Conservation (phyloP, 2,888 invertebrate species). For the Oxyteleia sp. region DNA sequence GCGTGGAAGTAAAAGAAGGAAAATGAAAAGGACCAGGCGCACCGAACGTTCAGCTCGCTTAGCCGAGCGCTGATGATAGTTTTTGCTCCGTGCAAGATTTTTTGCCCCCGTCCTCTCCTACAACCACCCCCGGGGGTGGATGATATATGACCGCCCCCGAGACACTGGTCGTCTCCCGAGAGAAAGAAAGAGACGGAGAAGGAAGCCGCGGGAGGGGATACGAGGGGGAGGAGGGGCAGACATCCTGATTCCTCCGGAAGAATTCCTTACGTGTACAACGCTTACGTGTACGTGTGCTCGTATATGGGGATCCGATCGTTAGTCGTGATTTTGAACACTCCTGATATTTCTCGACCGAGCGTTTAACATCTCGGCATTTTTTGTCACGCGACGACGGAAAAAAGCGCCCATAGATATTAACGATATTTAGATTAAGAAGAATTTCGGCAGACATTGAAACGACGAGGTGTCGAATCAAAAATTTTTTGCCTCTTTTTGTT, state of each 20-base stretch:
- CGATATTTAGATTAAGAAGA: conserved; percentile 57
- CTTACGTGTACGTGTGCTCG: conserved; percentile 74
- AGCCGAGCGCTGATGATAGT: conserved; percentile 87
- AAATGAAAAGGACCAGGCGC: conserved; percentile 76
- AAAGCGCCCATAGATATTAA: conserved; percentile 25
- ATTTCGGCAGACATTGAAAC: conserved; percentile 35
- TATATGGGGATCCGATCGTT: conserved; percentile 74
- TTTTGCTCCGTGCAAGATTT: conserved; percentile 84
- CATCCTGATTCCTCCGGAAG: too few species aligned
- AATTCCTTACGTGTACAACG: conserved; percentile 80
- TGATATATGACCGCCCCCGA: conserved; percentile 87
- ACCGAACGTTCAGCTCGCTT: conserved; percentile 85
- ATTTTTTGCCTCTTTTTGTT: not conserved
- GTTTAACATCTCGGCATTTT: conserved; percentile 52
- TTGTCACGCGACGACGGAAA: conserved; percentile 27
- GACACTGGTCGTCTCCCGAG: too few species aligned
- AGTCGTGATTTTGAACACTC: conserved; percentile 75
- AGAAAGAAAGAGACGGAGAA: too few species aligned
- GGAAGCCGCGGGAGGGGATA: too few species aligned
- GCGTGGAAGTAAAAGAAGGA: conserved; percentile 66
- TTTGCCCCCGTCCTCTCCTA: conserved; percentile 75
- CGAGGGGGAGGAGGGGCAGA: too few species aligned
- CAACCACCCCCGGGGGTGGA: conserved; percentile 82
- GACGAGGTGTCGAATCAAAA: conserved; percentile 27
- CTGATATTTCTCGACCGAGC: conserved; percentile 59